phyloP scores from a whole-genome alignment of 2,888 invertebrate species.

The Lamellibrachia satsuma region DNA sequence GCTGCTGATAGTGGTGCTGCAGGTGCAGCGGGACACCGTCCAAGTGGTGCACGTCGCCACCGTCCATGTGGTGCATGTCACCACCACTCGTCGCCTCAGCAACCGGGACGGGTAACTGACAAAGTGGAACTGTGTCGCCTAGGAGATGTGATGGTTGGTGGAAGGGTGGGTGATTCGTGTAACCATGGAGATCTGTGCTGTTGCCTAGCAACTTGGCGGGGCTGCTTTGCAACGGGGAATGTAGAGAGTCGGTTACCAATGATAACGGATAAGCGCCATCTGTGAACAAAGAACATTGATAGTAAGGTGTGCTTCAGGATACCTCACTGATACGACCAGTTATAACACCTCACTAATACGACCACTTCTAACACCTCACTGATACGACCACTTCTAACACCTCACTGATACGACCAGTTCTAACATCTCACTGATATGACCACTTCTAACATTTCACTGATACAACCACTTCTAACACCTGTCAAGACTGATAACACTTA shows the following conservation, averaged over 20 bases:
- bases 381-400: background rate
- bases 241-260: constrained; percentile 4
- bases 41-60: background rate
- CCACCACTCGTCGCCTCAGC: background rate
- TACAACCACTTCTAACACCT: too few species aligned
- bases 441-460: too few species aligned
- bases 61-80: constrained; percentile 12
- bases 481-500: too few species aligned
- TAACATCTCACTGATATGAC: too few species aligned
- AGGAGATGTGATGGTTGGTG: background rate
- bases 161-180: background rate
- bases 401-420: too few species aligned
- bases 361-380: background rate
- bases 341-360: background rate
- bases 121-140: background rate
- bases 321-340: background rate
- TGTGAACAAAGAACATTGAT: background rate
- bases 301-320: background rate
- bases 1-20: background rate
- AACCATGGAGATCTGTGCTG: background rate
- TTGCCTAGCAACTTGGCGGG: background rate
- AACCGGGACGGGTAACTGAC: background rate
- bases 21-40: background rate
- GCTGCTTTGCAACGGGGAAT: constrained; percentile 6
- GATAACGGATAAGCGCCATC: background rate